phyloP scores from a whole-genome alignment of 1,140 invertebrate genomes.

The Diorhabda elongata region DNA sequence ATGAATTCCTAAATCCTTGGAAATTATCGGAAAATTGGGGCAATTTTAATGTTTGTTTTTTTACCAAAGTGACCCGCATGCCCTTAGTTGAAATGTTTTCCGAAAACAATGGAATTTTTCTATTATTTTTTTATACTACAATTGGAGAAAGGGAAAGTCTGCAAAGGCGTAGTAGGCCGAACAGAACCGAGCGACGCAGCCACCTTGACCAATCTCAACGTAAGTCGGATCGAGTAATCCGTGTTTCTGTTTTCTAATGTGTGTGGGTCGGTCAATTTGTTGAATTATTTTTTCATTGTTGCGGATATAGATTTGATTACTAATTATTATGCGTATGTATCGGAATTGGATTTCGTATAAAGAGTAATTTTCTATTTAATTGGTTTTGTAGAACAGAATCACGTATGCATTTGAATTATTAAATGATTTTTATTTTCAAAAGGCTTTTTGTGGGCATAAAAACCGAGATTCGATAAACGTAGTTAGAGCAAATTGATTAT shows the following conservation, averaged over 20 bases:
- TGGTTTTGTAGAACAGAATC: too few relatives aligned
- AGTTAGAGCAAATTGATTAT: too few relatives aligned
- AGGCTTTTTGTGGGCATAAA: too few relatives aligned
- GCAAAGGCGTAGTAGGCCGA: conserved; percentile 28
- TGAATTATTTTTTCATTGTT: neutral
- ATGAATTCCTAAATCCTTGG: conserved; percentile 8
- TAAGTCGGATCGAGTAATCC: conserved; percentile 35
- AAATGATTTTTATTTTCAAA: too few relatives aligned
- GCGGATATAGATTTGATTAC: neutral
- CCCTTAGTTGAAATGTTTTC: conserved; percentile 4
- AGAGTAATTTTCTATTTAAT: too few relatives aligned
- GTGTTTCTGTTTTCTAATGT: conserved; percentile 17
- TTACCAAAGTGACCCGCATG: conserved; percentile 8
- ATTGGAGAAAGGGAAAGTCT: conserved; percentile 37
- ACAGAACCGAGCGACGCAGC: conserved; percentile 27
- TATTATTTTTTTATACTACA: conserved; percentile 11
- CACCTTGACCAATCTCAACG: conserved; percentile 43
- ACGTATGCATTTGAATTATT: too few relatives aligned
- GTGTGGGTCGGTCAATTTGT: neutral
- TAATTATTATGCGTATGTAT: too few relatives aligned
- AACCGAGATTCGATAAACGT: too few relatives aligned
- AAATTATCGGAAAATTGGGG: conserved; percentile 18
- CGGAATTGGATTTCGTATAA: too few relatives aligned
- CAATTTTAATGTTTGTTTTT: neutral
- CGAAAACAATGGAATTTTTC: conserved; percentile 4